Evolutionary conservation across 2,797 vertebrate species (phyloP).

Genomic region (Bradypus variegatus): DNA sequence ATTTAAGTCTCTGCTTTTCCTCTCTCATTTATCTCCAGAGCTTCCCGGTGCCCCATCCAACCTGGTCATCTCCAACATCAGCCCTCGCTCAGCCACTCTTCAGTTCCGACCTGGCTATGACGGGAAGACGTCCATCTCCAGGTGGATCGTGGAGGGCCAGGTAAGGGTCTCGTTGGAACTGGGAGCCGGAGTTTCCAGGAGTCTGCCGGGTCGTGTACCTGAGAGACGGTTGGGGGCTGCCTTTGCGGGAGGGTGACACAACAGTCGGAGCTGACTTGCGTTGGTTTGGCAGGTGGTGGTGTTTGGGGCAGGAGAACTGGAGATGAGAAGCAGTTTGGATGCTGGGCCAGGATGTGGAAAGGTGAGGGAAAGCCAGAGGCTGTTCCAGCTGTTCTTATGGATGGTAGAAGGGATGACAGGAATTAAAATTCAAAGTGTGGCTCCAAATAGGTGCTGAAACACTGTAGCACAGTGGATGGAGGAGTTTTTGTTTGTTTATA

Average conservation of each 20-base stretch:
- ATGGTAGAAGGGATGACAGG: rapidly evolving
- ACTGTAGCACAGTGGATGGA: not conserved
- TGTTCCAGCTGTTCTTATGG: not conserved
- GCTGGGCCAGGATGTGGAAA: rapidly evolving
- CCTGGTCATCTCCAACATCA: slow-evolving; percentile 95
- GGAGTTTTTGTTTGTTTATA: not conserved
- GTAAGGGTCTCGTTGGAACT: slow-evolving; percentile 63
- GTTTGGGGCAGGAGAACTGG: not conserved
- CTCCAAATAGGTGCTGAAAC: not conserved
- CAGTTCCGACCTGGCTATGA: slow-evolving; percentile 88
- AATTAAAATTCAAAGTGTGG: rapidly evolving
- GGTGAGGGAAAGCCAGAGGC: not conserved
- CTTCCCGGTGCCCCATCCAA: slow-evolving; percentile 92
- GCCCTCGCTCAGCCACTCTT: slow-evolving; percentile 87
- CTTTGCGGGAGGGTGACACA: rapidly evolving
- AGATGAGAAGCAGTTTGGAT: rapidly evolving
- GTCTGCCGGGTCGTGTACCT: rapidly evolving
- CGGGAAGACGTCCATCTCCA: slow-evolving; percentile 89
- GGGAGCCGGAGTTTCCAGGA: rapidly evolving
- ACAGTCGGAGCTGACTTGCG: rapidly evolving
- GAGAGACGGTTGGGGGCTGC: rapidly evolving
- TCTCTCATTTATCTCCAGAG: slow-evolving; percentile 71
- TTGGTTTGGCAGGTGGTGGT: rapidly evolving
- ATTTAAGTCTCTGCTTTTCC: not conserved
- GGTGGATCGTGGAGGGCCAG: slow-evolving; percentile 93